Base-by-base conservation (phyloP, 2,888 invertebrate genomes). In the Chaetogeoica ovagalla region DNA sequence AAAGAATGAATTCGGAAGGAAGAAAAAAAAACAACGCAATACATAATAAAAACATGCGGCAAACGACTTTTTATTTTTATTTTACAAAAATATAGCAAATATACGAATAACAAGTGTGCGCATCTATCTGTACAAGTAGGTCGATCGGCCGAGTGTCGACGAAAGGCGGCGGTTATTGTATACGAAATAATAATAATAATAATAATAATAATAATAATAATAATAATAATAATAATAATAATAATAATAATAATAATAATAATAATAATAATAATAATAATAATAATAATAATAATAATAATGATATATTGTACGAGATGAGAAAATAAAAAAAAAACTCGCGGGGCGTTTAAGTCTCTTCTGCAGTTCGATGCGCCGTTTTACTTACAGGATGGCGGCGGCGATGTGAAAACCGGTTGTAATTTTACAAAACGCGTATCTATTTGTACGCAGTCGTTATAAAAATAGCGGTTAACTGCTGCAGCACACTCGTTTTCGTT, bases 261-360 rank as follows among this genome's bases (percentile, higher is more conserved):
- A n/a, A n/a, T n/a, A n/a, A n/a, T n/a, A n/a, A n/a, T n/a, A n/a
- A n/a, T n/a, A n/a, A n/a, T n/a, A n/a, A n/a, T n/a, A n/a, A n/a
- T n/a, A n/a, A n/a, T n/a, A n/a, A n/a, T n/a, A n/a, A n/a, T n/a
- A n/a, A n/a, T n/a, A n/a, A n/a, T n/a, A n/a, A n/a, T n/a, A n/a
- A n/a, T n/a, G n/a, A n/a, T n/a, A n/a, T n/a, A n/a, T n/a, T n/a
- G n/a, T n/a, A n/a, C n/a, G n/a, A n/a, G n/a, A n/a, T n/a, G n/a
- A n/a, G n/a, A n/a, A n/a, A n/a, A n/a, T n/a, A 0, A 11, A 48
- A 48, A 19, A 69, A 70, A 59, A 76, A 62, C 60, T 63, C 70
- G 43, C 55, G 9, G 9, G 57, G 79, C 70, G 79, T 79, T 71
- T 19, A 79, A 79, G 70, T 79, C 62, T 69, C 70, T 30, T 30